A percentile compares a stretch with the other conserved stretches of the same genome.
Evolutionary conservation across 2,797 vertebrate species (phyloP).

Genomic region (Rhincodon typus): DNA sequence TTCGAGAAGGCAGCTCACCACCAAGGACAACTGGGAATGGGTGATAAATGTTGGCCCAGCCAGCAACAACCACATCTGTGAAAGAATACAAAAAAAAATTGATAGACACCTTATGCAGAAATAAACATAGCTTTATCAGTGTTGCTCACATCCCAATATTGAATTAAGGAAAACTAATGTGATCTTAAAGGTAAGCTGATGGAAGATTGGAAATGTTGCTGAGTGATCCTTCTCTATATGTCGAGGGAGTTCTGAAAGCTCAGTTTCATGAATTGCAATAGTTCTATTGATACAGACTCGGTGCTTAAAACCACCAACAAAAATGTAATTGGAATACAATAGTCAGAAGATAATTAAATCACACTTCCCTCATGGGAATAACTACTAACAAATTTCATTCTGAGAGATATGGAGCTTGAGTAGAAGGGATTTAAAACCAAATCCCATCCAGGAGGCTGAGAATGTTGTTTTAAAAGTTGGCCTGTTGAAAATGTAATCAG

Average conservation of each 20-base stretch:
- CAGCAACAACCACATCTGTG: too few species aligned
- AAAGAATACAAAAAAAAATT: too few species aligned
- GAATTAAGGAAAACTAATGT: background rate
- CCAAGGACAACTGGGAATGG: too few species aligned
- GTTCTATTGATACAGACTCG: background rate
- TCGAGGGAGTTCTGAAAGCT: background rate
- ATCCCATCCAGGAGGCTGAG: background rate
- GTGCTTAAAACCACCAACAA: background rate
- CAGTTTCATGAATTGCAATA: background rate
- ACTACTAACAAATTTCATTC: background rate
- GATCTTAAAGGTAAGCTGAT: too few species aligned
- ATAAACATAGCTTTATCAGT: too few species aligned
- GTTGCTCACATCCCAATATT: background rate
- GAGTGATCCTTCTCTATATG: background rate
- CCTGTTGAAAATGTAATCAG: background rate
- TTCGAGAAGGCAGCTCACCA: too few species aligned
- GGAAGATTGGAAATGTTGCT: too few species aligned
- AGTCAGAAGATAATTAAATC: too few species aligned
- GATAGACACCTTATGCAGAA: too few species aligned
- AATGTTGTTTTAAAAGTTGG: background rate
- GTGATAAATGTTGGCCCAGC: too few species aligned
- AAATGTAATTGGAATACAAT: background rate
- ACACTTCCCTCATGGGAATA: background rate
- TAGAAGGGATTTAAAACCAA: background rate
- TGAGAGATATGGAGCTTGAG: background rate